Percentiles rank a stretch among this genome's conserved stretches.
Evolutionary conservation across 2,888 invertebrate species (phyloP).

Genomic region (Oscheius sp.): DNA sequence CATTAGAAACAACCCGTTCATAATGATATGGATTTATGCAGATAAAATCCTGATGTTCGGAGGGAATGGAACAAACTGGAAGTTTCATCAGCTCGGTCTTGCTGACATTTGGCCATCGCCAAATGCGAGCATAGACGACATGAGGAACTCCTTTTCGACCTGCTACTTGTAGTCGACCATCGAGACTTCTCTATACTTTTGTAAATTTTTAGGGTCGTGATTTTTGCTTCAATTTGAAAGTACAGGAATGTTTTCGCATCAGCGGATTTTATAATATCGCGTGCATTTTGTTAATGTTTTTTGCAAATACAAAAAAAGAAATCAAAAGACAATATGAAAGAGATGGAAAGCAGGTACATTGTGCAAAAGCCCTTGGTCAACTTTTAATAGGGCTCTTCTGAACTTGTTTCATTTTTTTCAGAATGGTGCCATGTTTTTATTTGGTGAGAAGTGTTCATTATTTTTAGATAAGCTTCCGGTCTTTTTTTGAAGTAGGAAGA

Average conservation of each 20-base stretch:
- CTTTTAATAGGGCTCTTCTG: too few relatives aligned
- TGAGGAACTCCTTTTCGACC: constrained; percentile 99
- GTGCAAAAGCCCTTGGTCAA: too few relatives aligned
- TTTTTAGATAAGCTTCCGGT: not conserved
- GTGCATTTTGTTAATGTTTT: not conserved
- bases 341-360: not conserved
- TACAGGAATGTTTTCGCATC: not conserved
- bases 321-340: not conserved
- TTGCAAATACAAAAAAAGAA: not conserved
- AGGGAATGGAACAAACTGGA: constrained; percentile 75
- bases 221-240: not conserved
- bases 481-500: too few relatives aligned
- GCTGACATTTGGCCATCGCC: constrained; percentile 98
- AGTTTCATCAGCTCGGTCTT: constrained; percentile 84
- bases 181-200: constrained; percentile 85
- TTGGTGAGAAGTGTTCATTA: too few relatives aligned
- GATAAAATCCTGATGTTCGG: constrained; percentile 93
- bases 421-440: too few relatives aligned
- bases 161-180: constrained; percentile 96
- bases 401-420: too few relatives aligned
- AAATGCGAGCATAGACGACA: constrained; percentile 97
- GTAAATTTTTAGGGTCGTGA: not conserved
- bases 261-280: not conserved
- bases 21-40: constrained; percentile 99
- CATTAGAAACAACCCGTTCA: constrained; percentile 89